Evolutionary conservation across 2,888 invertebrate genomes (phyloP).

Genomic region (Latrodectus hesperus): DNA sequence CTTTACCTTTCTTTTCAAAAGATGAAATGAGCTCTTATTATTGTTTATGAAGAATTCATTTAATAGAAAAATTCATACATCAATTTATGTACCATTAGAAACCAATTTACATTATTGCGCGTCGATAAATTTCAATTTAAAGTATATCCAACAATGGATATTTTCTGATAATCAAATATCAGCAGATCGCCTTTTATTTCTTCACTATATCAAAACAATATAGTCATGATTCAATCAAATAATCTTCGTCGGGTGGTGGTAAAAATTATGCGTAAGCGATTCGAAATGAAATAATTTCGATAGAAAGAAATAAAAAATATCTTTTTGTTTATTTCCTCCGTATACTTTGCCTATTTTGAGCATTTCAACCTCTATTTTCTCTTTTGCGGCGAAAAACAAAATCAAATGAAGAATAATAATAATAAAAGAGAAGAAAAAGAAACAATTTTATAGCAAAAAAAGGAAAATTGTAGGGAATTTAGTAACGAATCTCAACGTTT

Average conservation of each 20-base stretch:
- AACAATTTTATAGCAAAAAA: background rate
- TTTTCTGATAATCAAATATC: too few species aligned
- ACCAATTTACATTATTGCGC: too few species aligned
- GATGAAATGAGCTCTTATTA: too few species aligned
- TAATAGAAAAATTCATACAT: too few species aligned
- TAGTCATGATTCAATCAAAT: too few species aligned
- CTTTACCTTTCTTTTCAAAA: too few species aligned
- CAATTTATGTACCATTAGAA: too few species aligned
- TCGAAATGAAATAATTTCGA: constrained; percentile 22
- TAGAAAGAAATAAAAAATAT: constrained; percentile 10
- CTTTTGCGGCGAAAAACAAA: background rate
- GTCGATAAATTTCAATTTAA: too few species aligned
- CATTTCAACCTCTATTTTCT: constrained; percentile 2
- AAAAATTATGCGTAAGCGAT: constrained; percentile 34
- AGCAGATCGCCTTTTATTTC: too few species aligned
- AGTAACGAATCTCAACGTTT: constrained; percentile 5
- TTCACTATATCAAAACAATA: too few species aligned
- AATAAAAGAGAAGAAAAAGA: background rate
- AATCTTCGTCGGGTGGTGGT: background rate
- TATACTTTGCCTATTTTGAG: background rate
- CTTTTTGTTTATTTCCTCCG: constrained; percentile 30
- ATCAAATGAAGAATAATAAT: constrained; percentile 3
- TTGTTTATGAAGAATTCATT: too few species aligned
- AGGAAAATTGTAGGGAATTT: background rate
- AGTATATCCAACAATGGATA: too few species aligned